Evolutionary conservation across 92 coral and sea anemone species (phyloP), one percentile per base, ranked within the genome.

Genomic region (Epizoanthus illoricatus): DNA sequence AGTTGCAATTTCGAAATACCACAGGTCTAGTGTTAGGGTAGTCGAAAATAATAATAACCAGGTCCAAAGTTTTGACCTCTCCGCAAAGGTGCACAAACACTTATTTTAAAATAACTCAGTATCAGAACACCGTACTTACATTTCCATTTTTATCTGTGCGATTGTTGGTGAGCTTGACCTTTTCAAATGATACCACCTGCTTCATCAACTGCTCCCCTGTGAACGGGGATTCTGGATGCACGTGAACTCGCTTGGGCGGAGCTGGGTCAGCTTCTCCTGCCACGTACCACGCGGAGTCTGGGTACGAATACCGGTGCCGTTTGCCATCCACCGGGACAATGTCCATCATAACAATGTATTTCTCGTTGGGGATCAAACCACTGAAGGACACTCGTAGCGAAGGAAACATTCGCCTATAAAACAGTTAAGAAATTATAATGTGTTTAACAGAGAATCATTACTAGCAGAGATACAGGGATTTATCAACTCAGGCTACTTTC

Each of bases 271-370:
- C 94, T 47, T 93, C 97, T 7, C 97, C 97, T 59, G 97, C 97
- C 17, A 93, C 94, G 71, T 91, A 93, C 97, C 97, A 93, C 8
- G 97, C 97, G 15, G 97, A 93, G 92, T 93, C 97, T 11, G 94
- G 85, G 63, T 93, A 93, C 28, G 97, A 93, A 57, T 93, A 93
- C n/a, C 97, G 87, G 62, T 93, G 97, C 21, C 97, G 83, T 74
- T 93, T 93, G 47, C 87, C 73, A 75, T 93, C 97, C 21, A 90
- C 79, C 5, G 92, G 92, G 41, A 89, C 81, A 15, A 93, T 86
- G 61, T 93, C 97, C 49, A 93, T 74, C 72, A 91, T 75, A 33
- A 93, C 94, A 0, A 89, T 87, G 65, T 93, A 93, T 16, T 84
- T 86, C 60, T 90, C 89, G 56, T 81, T 85, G 1, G 97, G 94